Percentiles rank a stretch among this genome's conserved stretches.
These are phyloP conservation scores for Heterohyrax brucei DNA, from an alignment of 2,797 vertebrate genomes.

Conservation along the genomic window DNA sequence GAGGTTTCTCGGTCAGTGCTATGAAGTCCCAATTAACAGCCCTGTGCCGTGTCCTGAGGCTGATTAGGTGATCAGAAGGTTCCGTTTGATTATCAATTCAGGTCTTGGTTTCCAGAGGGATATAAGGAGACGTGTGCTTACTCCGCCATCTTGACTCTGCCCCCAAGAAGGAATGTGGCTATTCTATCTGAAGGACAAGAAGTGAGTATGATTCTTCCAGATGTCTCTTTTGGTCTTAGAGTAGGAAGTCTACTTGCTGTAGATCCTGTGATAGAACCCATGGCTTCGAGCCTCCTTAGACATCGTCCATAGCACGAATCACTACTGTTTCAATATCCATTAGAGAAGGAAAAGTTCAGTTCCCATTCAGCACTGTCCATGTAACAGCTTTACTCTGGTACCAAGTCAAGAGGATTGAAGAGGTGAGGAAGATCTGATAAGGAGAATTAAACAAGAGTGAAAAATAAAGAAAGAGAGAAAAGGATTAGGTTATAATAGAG, in stretches of 20 bases:
- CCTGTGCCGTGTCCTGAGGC: no score
- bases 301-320: background rate
- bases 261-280: background rate
- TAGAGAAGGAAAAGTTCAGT: constrained; percentile 32
- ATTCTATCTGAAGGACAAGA: background rate
- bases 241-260: background rate
- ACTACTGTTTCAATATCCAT: background rate
- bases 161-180: background rate
- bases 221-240: background rate
- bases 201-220: background rate
- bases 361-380: background rate
- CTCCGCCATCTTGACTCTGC: no score
- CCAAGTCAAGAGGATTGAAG: constrained; percentile 5
- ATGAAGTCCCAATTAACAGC: no score
- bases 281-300: background rate
- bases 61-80: no score
- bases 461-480: constrained; percentile 41
- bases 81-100: no score
- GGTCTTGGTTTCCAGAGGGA: no score
- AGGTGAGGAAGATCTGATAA: background rate
- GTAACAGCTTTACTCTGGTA: background rate
- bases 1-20: no score
- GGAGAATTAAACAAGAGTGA: background rate
- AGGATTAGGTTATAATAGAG: background rate
- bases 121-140: no score